Conservation (phyloP, 2,888 invertebrate species). For the Uloborus plumipes region DNA sequence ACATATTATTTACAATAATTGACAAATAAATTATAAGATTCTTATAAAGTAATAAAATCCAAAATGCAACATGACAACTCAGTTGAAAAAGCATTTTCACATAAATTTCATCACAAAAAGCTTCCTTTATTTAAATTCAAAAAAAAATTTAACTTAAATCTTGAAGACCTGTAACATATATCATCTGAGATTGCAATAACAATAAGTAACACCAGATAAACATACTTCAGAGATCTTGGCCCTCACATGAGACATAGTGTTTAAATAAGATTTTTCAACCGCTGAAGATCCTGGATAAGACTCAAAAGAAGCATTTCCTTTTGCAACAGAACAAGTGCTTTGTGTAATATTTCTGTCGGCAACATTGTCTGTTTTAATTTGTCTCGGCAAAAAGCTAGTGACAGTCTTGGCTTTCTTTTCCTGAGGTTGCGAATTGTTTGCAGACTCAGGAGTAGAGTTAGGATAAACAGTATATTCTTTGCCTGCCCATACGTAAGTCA, state of each 20-base stretch:
- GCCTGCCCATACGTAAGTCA: conserved; percentile 62
- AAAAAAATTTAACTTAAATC: no score
- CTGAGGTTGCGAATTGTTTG: not conserved
- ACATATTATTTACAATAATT: no score
- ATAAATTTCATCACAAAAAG: no score
- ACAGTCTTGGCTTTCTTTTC: not conserved
- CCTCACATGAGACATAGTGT: conserved; percentile 46
- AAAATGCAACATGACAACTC: no score
- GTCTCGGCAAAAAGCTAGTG: conserved; percentile 37
- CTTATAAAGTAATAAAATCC: no score
- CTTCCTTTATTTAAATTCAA: no score
- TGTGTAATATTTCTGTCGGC: not conserved
- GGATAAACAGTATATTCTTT: conserved; percentile 58
- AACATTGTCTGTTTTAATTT: conserved; percentile 3
- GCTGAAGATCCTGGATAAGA: not conserved
- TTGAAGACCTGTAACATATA: no score
- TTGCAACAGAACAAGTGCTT: not conserved
- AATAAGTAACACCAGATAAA: conserved; percentile 1
- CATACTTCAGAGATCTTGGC: conserved; percentile 42
- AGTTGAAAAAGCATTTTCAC: no score
- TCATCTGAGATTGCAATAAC: not conserved
- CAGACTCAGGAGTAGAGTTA: not conserved
- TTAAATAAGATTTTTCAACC: conserved; percentile 37
- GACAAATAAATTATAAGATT: no score
- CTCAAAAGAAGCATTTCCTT: not conserved